Percentiles rank a stretch among this genome's conserved stretches.
Evolutionary conservation across 2,797 vertebrate species (phyloP).

Genomic region (Malacoctenus gilli): DNA sequence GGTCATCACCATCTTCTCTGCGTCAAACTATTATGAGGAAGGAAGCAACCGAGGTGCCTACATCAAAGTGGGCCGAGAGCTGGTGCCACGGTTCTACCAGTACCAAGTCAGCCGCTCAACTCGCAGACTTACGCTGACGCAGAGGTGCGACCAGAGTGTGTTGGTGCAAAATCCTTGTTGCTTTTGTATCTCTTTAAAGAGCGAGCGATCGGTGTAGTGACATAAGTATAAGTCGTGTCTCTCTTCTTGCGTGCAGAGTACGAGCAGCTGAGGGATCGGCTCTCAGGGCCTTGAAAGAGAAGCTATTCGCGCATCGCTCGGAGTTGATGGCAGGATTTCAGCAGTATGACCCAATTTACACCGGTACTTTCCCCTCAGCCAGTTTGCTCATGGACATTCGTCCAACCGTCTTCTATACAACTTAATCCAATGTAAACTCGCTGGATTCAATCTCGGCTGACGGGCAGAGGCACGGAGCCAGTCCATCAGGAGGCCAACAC

Average conservation of each 20-base stretch:
- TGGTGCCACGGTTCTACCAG: slow-evolving; percentile 88
- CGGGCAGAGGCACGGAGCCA: no score
- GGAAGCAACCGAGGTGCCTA: slow-evolving; percentile 97
- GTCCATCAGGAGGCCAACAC: no score
- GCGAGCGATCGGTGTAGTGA: no score
- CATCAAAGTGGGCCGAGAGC: slow-evolving; percentile 87
- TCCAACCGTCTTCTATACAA: no score
- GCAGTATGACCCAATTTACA: slow-evolving; percentile 79
- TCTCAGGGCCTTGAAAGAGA: slow-evolving; percentile 88
- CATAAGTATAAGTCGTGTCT: background rate
- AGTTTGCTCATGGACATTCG: no score
- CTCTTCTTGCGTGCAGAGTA: slow-evolving; percentile 77
- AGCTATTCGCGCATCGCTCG: slow-evolving; percentile 87
- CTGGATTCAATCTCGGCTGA: no score
- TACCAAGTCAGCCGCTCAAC: slow-evolving; percentile 89
- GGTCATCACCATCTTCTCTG: slow-evolving; percentile 98
- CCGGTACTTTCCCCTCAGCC: slow-evolving; percentile 85
- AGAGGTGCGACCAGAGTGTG: slow-evolving; percentile 87
- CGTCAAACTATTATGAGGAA: slow-evolving; percentile 98
- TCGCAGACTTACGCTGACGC: slow-evolving; percentile 81
- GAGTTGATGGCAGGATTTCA: slow-evolving; percentile 88
- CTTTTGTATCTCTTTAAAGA: no score
- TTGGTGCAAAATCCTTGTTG: no score
- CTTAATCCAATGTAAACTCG: no score
- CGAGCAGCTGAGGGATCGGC: slow-evolving; percentile 88